Base-by-base conservation (phyloP, 2,888 invertebrate genomes). In the Limenitis camilla region DNA sequence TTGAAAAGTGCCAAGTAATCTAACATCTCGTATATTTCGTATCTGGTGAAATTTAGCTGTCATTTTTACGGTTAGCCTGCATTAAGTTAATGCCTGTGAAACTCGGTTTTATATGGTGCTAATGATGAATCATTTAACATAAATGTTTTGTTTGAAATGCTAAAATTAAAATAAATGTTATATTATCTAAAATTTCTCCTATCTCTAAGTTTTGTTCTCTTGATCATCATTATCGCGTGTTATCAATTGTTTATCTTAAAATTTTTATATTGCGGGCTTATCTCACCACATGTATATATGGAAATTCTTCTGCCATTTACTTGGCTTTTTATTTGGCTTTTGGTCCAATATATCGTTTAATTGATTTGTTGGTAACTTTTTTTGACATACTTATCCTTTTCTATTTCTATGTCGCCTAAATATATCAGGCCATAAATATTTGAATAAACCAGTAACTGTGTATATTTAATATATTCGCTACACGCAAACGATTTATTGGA, bases 181-280 rank as follows among this genome's bases (percentile, higher is more conserved):
- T 36, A n/a, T 29, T 31, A 5, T 44, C 35, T 48, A 43, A 57
- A 51, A 58, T 64, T 59, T 64, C 63, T 62, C 64, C 57, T 66
- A 29, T 32, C 19, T 31, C 64, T 67, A 61, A 11, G 29, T 5
- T 40, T 30, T 40, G 33, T 40, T 45, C 33, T 45, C 39, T 40
- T 19, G 30, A 35, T 40, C 35, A 35, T 19, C 40, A 62, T 65
- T 72, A 69, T 71, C 69, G 54, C 60, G 59, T 48, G 61, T 69
- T 78, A 81, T 80, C 79, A 39, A 39, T 43, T 44, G 53, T 55
- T 58, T 58, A 59, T 63, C 61, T 57, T 55, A 35, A 9, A 28
- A 32, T n/a, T 52, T 46, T 38, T 52, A 60, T 46, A 53, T 61
- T 56, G 45, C 40, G 36, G 31, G 55, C 49, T 68, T 75, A 76